A percentile compares a stretch with the other conserved stretches of the same genome.
Evolutionary conservation across 2,797 vertebrate species (phyloP).

Genomic region (Trichosurus vulpecula): DNA sequence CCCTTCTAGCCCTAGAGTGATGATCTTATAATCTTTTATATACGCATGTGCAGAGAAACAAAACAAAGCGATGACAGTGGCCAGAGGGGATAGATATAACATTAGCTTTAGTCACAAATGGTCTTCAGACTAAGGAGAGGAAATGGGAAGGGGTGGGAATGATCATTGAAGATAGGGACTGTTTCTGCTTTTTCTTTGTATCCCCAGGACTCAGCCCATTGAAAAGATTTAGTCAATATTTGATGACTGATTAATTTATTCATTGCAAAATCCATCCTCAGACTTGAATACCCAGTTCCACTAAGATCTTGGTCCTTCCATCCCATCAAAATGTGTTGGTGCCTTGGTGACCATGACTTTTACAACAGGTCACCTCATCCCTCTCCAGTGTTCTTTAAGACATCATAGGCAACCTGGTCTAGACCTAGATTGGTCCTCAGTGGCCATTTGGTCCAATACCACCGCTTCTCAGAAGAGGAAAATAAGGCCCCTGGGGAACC

Average conservation of each 20-base stretch:
- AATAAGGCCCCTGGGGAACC: background rate
- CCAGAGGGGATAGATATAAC: background rate
- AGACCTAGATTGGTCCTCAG: too few relatives aligned
- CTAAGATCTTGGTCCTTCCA: background rate
- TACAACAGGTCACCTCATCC: background rate
- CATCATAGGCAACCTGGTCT: too few relatives aligned
- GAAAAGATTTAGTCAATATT: background rate
- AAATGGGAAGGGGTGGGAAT: background rate
- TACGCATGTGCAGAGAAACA: background rate
- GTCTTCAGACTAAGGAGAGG: background rate
- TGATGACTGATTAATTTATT: background rate
- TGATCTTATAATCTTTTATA: background rate
- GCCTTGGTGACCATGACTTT: background rate
- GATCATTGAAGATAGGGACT: background rate
- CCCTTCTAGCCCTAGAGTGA: background rate
- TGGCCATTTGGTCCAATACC: background rate
- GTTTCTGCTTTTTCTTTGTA: background rate
- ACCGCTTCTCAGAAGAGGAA: background rate
- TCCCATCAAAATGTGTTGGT: background rate
- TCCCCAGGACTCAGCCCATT: background rate
- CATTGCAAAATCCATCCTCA: background rate
- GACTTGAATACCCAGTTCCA: background rate
- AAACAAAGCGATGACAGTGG: background rate
- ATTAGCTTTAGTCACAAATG: background rate
- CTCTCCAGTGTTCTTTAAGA: background rate